phyloP scores from a whole-genome alignment of 2,113 vertebrate genomes.

The Misgurnus anguillicaudatus region DNA sequence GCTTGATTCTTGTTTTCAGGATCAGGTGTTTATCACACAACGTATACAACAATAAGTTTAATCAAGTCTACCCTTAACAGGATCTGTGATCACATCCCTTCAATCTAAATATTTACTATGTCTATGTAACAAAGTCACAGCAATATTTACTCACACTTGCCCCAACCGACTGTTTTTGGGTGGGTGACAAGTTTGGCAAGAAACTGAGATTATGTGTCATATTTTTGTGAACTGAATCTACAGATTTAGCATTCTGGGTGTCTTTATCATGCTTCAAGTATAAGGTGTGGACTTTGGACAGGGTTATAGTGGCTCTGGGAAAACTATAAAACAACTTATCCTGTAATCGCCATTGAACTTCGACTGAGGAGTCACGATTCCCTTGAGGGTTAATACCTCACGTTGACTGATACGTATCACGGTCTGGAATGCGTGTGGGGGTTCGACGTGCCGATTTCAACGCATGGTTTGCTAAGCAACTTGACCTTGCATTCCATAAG shows the following conservation, averaged over 20 bases:
- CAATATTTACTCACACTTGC: conserved; percentile 9
- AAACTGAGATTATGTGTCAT: neutral
- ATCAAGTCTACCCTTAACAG: neutral
- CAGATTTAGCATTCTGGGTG: conserved; percentile 3
- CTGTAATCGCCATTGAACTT: conserved; percentile 26
- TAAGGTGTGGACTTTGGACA: conserved; percentile 30
- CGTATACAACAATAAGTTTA: neutral
- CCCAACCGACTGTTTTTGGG: neutral
- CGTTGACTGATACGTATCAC: conserved; percentile 1
- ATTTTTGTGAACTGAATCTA: neutral
- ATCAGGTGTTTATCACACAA: neutral
- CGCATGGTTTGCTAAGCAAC: neutral
- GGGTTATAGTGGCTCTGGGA: conserved; percentile 5
- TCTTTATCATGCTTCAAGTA: conserved; percentile 17
- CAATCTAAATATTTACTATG: conserved; percentile 34
- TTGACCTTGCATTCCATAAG: neutral
- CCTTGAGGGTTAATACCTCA: neutral
- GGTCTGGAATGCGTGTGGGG: conserved; percentile 1
- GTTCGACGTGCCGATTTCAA: neutral
- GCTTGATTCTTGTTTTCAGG: neutral
- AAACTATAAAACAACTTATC: conserved; percentile 25
- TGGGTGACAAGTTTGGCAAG: neutral
- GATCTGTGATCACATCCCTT: conserved; percentile 5
- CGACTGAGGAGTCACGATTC: conserved; percentile 5
- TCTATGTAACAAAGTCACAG: neutral